Evolutionary conservation across 2,113 vertebrate genomes (phyloP), one percentile per base, ranked within the genome.

Genomic region (Dipodomys stephensi): DNA sequence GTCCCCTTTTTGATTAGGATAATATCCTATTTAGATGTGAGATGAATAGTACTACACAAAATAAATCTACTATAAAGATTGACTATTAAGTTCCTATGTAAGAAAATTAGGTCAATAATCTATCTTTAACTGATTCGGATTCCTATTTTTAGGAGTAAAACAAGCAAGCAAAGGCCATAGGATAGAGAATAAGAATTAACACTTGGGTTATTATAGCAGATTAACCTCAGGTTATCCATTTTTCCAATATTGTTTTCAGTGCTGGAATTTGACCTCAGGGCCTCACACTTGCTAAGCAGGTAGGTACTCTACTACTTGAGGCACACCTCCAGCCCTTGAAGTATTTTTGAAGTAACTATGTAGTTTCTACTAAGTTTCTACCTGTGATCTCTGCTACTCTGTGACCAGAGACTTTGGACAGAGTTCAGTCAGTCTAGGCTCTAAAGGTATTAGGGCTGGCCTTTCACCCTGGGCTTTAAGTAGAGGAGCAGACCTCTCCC

Each of bases 331-430:
- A 18, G 12, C 53, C 15, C 53, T 93, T 91, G 72, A 65, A 8
- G 11, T 74, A 57, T 83, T 79, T 30, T 93, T 12, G 12, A 91
- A 77, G 25, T 91, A 91, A 82, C 46, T 93, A 18, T 57, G 15
- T 57, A 57, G 13, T 16, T 3, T 35, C 65, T 94, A 27, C 32
- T 64, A 6, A 22, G 35, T 73, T 84, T 90, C 57, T 57, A 82
- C 11, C 49, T 87, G 60, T 57, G 27, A 64, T 35, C 13, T 74
- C 8, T 9, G 53, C 16, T 39, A 79, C 4, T 35, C 68, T 32
- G 2, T 72, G n/a, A 49, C 57, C 92, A 64, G 74, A 22, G 7
- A 53, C 81, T 78, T 62, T 44, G 30, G 46, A 27, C 49, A 49
- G 60, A 72, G 82, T 64, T 80, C 76, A 68, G 88, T 18, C 49